Conservation (phyloP, 1,140 invertebrate species). For the Ceratitis capitata region DNA sequence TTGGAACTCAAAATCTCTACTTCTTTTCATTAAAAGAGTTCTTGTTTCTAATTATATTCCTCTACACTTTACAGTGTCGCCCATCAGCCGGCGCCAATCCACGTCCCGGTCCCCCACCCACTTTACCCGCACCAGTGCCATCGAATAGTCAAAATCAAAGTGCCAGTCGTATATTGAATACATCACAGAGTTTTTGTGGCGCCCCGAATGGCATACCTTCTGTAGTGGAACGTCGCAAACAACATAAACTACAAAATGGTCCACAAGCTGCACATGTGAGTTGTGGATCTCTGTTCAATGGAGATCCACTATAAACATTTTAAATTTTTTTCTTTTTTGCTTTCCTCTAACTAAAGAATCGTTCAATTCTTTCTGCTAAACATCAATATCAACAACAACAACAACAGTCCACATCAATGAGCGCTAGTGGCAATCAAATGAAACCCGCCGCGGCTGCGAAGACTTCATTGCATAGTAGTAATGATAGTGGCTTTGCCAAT, state of each 20-base stretch:
- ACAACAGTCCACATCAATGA: conserved; percentile 49
- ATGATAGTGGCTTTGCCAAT: conserved; percentile 91
- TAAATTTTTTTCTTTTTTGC: neutral
- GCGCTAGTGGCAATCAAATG: conserved; percentile 43
- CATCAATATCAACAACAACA: no score
- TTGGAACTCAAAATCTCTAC: neutral
- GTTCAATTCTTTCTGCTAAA: conserved; percentile 5
- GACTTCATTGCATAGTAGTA: conserved; percentile 86
- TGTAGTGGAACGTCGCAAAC: conserved; percentile 59
- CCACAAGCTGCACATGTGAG: conserved; percentile 49
- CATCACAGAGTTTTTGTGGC: conserved; percentile 69
- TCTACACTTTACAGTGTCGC: conserved; percentile 50
- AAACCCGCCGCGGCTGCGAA: conserved; percentile 69
- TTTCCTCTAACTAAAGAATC: conserved; percentile 39
- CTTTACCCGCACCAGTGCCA: conserved; percentile 73
- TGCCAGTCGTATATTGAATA: conserved; percentile 66
- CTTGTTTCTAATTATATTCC: no score
- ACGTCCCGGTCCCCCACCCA: conserved; percentile 71
- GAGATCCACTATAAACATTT: neutral
- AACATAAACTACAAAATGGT: conserved; percentile 58
- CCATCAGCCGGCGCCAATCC: conserved; percentile 53
- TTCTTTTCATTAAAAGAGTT: no score
- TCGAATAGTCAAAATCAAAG: conserved; percentile 45
- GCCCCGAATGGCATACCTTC: conserved; percentile 59
- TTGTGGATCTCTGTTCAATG: neutral